phyloP scores from a whole-genome alignment of 2,797 vertebrate genomes.

The Halcyon leucocephala region DNA sequence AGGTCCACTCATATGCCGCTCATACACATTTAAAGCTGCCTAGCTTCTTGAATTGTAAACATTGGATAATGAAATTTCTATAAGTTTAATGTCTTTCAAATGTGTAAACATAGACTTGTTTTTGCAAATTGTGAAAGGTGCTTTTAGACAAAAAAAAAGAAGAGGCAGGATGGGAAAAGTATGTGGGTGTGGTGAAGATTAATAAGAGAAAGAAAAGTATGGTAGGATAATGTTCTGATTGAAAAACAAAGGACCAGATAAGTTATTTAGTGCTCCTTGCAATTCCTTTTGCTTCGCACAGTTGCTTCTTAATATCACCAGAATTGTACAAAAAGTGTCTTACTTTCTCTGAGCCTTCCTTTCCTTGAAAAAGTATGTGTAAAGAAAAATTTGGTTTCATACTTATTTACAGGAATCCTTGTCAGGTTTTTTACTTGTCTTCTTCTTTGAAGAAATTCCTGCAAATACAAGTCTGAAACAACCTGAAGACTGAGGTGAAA shows the following conservation, averaged over 20 bases:
- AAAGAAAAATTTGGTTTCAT: background rate
- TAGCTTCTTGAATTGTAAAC: constrained; percentile 54
- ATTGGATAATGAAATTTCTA: constrained; percentile 51
- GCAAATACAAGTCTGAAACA: background rate
- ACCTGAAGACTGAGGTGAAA: background rate
- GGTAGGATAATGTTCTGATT: background rate
- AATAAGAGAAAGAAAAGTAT: background rate
- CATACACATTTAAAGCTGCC: constrained; percentile 65
- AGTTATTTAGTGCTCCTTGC: background rate
- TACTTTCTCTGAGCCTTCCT: background rate
- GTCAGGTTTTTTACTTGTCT: background rate
- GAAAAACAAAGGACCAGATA: background rate
- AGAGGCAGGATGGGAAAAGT: background rate
- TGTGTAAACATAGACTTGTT: constrained; percentile 9
- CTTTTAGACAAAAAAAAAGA: background rate
- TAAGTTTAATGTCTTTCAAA: constrained; percentile 59
- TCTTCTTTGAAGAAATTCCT: background rate
- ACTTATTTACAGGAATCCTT: background rate
- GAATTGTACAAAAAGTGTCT: background rate
- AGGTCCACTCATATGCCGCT: constrained; percentile 36
- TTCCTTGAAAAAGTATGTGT: background rate
- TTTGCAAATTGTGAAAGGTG: background rate
- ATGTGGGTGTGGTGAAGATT: background rate
- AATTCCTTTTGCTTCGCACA: background rate
- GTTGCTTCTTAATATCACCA: background rate